A percentile compares a stretch with the other conserved stretches of the same genome.
These are phyloP conservation scores for Perizoma flavofasciatum DNA, from an alignment of 2,888 invertebrate species.

Conservation along the genomic window DNA sequence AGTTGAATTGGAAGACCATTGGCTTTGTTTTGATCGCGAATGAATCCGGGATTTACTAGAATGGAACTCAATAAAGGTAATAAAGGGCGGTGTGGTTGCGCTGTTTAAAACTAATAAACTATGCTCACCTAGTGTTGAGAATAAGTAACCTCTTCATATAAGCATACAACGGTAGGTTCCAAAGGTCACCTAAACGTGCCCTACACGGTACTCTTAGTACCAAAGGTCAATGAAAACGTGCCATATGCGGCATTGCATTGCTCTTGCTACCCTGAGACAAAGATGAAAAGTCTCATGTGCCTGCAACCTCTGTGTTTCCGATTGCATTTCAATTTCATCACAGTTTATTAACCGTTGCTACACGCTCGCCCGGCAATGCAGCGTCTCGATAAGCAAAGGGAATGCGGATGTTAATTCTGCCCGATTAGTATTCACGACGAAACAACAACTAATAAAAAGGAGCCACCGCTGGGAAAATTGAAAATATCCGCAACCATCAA, in stretches of 20 bases:
- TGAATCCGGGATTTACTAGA: constrained; percentile 10
- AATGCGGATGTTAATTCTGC: constrained; percentile 71
- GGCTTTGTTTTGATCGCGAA: constrained; percentile 18
- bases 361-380: constrained; percentile 3
- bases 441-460: constrained; percentile 82
- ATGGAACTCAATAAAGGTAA: neutral
- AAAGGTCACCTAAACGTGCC: too few relatives aligned
- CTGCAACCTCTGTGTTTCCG: too few relatives aligned
- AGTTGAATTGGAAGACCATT: constrained; percentile 17
- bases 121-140: too few relatives aligned
- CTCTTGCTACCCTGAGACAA: too few relatives aligned
- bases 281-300: too few relatives aligned
- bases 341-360: too few relatives aligned
- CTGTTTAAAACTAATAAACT: neutral
- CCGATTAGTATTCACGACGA: constrained; percentile 77
- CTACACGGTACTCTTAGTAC: too few relatives aligned
- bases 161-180: too few relatives aligned
- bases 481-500: constrained; percentile 81
- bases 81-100: neutral
- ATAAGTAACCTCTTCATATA: too few relatives aligned
- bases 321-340: too few relatives aligned
- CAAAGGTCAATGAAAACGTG: too few relatives aligned
- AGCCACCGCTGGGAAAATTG: constrained; percentile 78
- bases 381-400: constrained; percentile 52
- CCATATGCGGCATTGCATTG: too few relatives aligned